Evolutionary conservation across 2,113 vertebrate species (phyloP).

Genomic region (Fregata magnificens): DNA sequence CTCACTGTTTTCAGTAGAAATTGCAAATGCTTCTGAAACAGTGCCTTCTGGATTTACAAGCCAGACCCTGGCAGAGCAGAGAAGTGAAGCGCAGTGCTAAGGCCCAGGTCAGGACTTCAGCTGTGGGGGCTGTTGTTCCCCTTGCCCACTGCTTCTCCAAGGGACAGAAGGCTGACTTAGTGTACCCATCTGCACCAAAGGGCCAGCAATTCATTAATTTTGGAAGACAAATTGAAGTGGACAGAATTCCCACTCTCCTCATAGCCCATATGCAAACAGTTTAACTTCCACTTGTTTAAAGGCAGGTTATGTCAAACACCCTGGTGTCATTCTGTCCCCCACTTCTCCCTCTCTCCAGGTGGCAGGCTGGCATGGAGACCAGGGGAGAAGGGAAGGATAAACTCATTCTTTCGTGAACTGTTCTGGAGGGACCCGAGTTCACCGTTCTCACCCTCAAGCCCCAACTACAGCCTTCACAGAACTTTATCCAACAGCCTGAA

Average conservation of each 20-base stretch:
- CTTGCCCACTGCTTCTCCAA: background rate
- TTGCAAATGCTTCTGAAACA: background rate
- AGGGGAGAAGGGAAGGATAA: background rate
- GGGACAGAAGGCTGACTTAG: background rate
- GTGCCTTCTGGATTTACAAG: background rate
- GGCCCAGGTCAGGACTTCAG: background rate
- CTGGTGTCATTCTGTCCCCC: background rate
- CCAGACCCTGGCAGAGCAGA: background rate
- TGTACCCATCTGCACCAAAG: background rate
- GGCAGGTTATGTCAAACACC: background rate
- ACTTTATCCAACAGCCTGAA: background rate
- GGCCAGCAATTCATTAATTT: slow-evolving; percentile 14
- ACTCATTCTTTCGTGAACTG: background rate
- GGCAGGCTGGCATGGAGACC: background rate
- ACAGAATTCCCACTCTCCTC: slow-evolving; percentile 6
- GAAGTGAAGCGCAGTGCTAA: background rate
- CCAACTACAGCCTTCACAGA: background rate
- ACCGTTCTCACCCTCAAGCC: background rate
- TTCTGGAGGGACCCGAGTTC: background rate
- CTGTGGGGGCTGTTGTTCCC: background rate
- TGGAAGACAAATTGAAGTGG: background rate
- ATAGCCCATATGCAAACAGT: background rate
- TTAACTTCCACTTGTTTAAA: background rate
- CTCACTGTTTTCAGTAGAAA: background rate
- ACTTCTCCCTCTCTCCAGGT: background rate